Evolutionary conservation across 2,113 vertebrate genomes (phyloP), one percentile per base, ranked within the genome.

Genomic region (Gobius niger): DNA sequence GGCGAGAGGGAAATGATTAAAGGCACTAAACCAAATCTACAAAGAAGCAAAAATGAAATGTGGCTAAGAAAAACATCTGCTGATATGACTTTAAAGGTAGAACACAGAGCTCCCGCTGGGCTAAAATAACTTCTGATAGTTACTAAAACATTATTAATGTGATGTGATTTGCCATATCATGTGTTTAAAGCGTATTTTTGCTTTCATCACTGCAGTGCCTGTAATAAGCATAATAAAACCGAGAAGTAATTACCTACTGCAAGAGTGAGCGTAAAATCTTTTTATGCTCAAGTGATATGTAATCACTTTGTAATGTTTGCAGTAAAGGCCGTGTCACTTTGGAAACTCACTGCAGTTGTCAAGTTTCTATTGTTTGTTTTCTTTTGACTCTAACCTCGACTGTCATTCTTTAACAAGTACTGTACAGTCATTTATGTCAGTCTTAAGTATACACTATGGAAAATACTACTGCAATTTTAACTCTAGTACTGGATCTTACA

Each of bases 11-110:
- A 1, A 56, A 24, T 46, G 9, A 50, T 60, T 42, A 42, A 60
- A 60, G 40, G 4, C 4, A 47, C 7, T 34, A 52, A 47, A 67
- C 42, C 24, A 11, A 9, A 65, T 59, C 54, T 57, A n/a, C 3
- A 9, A 47, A 24, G 50, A 15, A 19, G 63, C 11, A 16, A 41
- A 49, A 16, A 67, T 61, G 42, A 60, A 70, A 19, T 42, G 44
- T 51, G 65, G 46, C 66, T 41, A 50, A 49, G 59, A 71, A 34
- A 50, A 74, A 50, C 67, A 7, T 53, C 44, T 60, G 44, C 54
- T 16, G 69, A 79, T 73, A 62, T 41, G 6, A 65, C 63, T 74
- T 71, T 70, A 50, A 77, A 75, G 70, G 40, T 44, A 49, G 54
- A 73, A 74, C 34, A 71, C 59, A 75, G 8, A n/a, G 34, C 54